A percentile compares a stretch with the other conserved stretches of the same genome.
These are phyloP conservation scores for Callimico goeldii DNA, from an alignment of 2,797 vertebrate genomes.

Conservation along the genomic window DNA sequence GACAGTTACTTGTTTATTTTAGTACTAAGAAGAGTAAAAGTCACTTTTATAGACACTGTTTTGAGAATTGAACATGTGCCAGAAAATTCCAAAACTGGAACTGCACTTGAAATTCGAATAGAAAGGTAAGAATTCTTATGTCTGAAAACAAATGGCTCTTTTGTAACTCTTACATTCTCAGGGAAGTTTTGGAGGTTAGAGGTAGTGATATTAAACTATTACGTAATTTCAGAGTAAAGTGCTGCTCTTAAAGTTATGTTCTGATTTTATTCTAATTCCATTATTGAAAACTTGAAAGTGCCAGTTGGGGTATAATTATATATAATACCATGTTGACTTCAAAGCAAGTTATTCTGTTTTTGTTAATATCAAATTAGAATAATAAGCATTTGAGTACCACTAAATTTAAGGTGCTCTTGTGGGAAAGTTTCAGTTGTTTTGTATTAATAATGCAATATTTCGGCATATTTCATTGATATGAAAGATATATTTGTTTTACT, in stretches of 20 bases:
- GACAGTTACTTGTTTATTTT: constrained; percentile 60
- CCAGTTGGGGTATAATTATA: background rate
- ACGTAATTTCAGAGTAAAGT: background rate
- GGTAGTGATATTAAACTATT: background rate
- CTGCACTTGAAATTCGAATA: constrained; percentile 95
- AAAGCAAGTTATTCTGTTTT: background rate
- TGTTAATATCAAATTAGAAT: constrained; percentile 5
- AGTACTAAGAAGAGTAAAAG: constrained; percentile 98
- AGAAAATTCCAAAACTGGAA: constrained; percentile 97
- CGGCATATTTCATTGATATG: background rate
- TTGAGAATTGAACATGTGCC: constrained; percentile 96
- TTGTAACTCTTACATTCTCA: background rate
- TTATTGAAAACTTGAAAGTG: background rate
- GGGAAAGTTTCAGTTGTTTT: background rate
- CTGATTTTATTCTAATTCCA: background rate
- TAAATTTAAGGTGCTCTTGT: background rate
- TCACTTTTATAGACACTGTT: constrained; percentile 97
- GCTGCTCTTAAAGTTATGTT: background rate
- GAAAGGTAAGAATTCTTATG: constrained; percentile 89
- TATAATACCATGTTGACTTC: background rate
- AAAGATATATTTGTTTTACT: background rate
- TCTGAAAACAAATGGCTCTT: background rate
- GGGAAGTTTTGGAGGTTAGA: background rate
- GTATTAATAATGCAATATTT: background rate
- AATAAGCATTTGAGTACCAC: background rate